phyloP scores from a whole-genome alignment of 2,888 invertebrate species.

The Parascotia fuliginaria region DNA sequence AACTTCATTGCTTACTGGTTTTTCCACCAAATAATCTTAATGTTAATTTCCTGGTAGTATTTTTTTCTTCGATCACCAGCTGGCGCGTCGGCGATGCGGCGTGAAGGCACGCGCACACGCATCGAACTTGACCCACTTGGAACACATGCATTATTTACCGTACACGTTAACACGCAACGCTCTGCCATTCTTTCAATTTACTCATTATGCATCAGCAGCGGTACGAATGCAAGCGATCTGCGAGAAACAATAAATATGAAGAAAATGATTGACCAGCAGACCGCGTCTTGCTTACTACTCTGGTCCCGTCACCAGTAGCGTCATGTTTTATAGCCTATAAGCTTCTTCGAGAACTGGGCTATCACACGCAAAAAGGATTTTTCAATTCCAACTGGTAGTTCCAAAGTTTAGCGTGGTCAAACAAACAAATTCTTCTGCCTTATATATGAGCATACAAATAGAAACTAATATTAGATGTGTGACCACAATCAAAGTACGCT shows the following conservation, averaged over 20 bases:
- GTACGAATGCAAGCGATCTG: slow-evolving; percentile 9
- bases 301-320: no score
- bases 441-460: no score
- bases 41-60: slow-evolving; percentile 28
- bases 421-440: no score
- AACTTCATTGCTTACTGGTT: not conserved
- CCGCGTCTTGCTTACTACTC: no score
- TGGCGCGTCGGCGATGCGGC: slow-evolving; percentile 38
- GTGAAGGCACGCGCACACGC: slow-evolving; percentile 28
- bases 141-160: slow-evolving; percentile 67
- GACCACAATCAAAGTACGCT: no score
- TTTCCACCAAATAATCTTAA: slow-evolving; percentile 11
- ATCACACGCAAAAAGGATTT: no score
- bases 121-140: slow-evolving; percentile 73
- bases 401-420: no score
- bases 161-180: slow-evolving; percentile 45
- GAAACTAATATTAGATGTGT: no score
- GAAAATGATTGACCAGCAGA: not conserved
- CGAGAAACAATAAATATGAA: not conserved
- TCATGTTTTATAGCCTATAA: no score
- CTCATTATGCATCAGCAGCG: slow-evolving; percentile 24
- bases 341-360: no score
- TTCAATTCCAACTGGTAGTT: no score
- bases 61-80: slow-evolving; percentile 34
- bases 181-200: slow-evolving; percentile 36